Base-by-base conservation (phyloP, 64 coral and sea anemone genomes). In the Anthopleura sola region DNA sequence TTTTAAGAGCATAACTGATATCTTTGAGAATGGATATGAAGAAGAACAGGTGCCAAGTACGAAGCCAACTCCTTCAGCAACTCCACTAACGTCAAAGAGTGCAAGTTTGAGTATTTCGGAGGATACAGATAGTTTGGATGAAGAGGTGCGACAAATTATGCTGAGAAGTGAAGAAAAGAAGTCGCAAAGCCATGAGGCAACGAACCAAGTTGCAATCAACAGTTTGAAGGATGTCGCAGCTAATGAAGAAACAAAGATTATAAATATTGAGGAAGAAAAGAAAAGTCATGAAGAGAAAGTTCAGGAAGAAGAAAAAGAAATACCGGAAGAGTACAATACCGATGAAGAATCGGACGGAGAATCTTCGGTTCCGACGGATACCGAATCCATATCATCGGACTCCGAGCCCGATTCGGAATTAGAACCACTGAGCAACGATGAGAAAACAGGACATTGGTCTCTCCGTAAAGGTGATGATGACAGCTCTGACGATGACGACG, bases 111-210 rank as follows among this genome's bases (percentile, higher is more conserved):
- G 82, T 49, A 56, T 54, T 48, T 83, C 82, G 37, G 82, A 83
- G 28, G 82, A 83, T 32, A 28, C 49, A 6, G 82, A 83, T 18
- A 83, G 82, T 24, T 20, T 83, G 49, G 82, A 83, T 56, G 82
- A 83, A 60, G 82, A 83, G 28, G 82, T 83, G 32, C 9, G 82
- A 15, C 36, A 29, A 60, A 83, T 83, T 6, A 83, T 83, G 82
- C 58, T 18, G 39, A 79, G 24, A 26, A 48, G 44, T 38, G 76
- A 38, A 48, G 76, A 47, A 24, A 44, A 71, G 34, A 8, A 71
- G 11, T 3, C 5, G 28, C 26, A 71, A 71, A 71, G 10, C 13
- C 66, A 71, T 7, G 29, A 71, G 11, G 28, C 28, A 34, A 26
- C n/a, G n/a, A 71, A 36, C 6, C 28, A 71, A 29, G 13, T 28